A percentile compares a stretch with the other conserved stretches of the same genome.
phyloP scores from a whole-genome alignment of 2,113 vertebrate species.

The Varanus komodoensis region DNA sequence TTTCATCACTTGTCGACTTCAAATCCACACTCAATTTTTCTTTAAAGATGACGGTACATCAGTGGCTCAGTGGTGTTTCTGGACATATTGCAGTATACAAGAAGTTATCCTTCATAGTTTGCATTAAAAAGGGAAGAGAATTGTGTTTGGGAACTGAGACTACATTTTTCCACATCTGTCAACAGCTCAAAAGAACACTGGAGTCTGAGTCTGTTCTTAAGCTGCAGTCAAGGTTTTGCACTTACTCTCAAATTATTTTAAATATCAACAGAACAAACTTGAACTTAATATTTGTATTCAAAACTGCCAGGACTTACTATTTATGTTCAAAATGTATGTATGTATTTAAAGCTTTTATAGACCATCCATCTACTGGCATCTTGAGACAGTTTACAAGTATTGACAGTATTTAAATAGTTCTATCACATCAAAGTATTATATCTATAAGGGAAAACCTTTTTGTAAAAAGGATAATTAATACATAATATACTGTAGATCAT shows the following conservation, averaged over 20 bases:
- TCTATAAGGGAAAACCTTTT: background rate
- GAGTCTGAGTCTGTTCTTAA: conserved; percentile 43
- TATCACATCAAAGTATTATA: background rate
- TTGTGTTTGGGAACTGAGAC: background rate
- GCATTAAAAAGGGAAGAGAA: conserved; percentile 42
- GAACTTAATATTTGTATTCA: background rate
- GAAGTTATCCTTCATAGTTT: conserved; percentile 57
- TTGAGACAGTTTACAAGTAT: no score
- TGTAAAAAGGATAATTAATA: background rate
- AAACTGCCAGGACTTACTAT: background rate
- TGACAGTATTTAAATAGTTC: background rate
- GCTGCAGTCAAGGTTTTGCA: background rate
- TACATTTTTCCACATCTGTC: conserved; percentile 58
- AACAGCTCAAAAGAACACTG: conserved; percentile 42
- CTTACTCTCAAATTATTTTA: conserved; percentile 27
- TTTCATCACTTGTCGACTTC: conserved; percentile 95
- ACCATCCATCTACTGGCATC: no score
- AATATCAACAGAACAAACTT: conserved; percentile 13
- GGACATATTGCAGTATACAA: conserved; percentile 84
- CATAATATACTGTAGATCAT: background rate
- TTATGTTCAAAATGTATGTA: no score
- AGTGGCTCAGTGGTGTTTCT: conserved; percentile 84
- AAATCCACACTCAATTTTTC: conserved; percentile 90
- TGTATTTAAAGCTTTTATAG: no score
- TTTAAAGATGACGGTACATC: conserved; percentile 87